These are phyloP conservation scores for Python bivittatus DNA, from an alignment of 2,113 vertebrate genomes.

Conservation along the genomic window DNA sequence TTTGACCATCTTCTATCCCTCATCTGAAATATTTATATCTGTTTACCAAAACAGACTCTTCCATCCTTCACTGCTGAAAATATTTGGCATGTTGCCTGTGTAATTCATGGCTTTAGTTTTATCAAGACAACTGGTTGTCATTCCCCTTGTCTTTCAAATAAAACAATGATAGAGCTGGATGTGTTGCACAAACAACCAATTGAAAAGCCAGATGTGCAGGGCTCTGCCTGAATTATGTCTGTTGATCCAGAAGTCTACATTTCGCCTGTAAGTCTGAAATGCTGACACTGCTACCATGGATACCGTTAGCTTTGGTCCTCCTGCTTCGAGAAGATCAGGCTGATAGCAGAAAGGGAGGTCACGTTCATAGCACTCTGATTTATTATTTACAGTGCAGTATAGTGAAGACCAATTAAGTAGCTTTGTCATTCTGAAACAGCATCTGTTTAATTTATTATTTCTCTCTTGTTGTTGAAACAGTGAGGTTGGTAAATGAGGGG, in stretches of 20 bases:
- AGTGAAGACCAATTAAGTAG: conserved; percentile 21
- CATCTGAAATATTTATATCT: background rate
- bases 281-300: conserved; percentile 24
- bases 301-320: background rate
- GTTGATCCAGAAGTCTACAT: background rate
- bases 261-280: background rate
- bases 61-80: background rate
- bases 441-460: conserved; percentile 24
- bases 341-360: conserved; percentile 16
- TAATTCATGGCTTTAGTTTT: background rate
- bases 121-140: background rate
- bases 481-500: conserved; percentile 13
- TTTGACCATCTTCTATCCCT: background rate
- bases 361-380: background rate
- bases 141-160: background rate
- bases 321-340: conserved; percentile 5
- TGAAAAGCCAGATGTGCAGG: background rate
- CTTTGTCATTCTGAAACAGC: conserved; percentile 13
- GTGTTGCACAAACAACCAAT: background rate
- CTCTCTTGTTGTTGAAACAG: conserved; percentile 8
- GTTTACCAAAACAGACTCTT: background rate
- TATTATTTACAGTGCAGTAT: conserved; percentile 28
- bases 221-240: background rate
- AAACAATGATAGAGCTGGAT: background rate
- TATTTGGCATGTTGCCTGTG: background rate